Conservation (phyloP, 2,888 invertebrate genomes). For the Drosophila monieri region DNA sequence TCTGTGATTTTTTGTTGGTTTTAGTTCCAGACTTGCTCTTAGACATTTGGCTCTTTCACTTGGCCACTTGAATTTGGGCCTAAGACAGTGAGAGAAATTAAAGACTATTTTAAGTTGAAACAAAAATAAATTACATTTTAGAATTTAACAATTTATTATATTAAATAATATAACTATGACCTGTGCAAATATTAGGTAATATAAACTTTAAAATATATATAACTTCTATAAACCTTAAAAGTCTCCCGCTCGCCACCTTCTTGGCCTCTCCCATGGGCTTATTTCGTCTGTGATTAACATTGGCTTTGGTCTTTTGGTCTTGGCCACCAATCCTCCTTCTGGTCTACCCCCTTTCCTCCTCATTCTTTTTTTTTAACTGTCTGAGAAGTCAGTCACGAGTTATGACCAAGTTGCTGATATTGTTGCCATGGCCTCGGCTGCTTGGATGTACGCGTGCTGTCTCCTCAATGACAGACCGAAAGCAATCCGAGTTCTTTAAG, state of each 20-base stretch:
- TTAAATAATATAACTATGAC: too few relatives aligned
- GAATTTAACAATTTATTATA: too few relatives aligned
- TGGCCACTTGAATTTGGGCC: conserved; percentile 36
- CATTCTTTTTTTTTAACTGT: conserved; percentile 2
- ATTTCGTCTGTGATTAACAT: conserved; percentile 71
- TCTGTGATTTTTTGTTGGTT: conserved; percentile 1
- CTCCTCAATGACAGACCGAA: conserved; percentile 45
- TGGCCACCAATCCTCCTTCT: background rate
- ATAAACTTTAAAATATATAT: too few relatives aligned
- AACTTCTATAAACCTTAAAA: too few relatives aligned
- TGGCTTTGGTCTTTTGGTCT: conserved; percentile 34
- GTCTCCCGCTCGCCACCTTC: background rate
- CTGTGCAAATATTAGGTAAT: too few relatives aligned
- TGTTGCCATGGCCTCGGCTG: conserved; percentile 16
- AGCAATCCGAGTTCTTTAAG: conserved; percentile 24
- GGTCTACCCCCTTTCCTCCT: background rate
- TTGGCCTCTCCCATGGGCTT: conserved; percentile 22
- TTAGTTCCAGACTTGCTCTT: conserved; percentile 31
- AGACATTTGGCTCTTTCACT: conserved; percentile 58
- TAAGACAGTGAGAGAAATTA: background rate
- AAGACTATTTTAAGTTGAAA: background rate
- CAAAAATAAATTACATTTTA: too few relatives aligned
- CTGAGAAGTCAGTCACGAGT: conserved; percentile 66
- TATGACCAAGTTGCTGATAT: conserved; percentile 46
- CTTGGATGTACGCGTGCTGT: conserved; percentile 65